Evolutionary conservation across 2,888 invertebrate genomes (phyloP), one percentile per base, ranked within the genome.

Genomic region (Euproctis similis): DNA sequence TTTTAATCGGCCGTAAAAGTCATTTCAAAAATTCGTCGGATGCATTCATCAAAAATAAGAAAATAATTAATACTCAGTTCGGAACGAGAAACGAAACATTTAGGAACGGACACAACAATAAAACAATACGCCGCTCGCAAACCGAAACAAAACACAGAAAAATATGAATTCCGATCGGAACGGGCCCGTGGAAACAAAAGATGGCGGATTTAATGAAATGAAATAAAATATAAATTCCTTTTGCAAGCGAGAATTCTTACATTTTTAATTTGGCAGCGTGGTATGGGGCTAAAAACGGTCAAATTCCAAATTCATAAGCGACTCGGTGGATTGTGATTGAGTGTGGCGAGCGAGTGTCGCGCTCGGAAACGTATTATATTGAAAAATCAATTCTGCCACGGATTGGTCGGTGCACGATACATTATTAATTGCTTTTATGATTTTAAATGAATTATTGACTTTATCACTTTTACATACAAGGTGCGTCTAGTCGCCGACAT

Each of bases 121-220:
- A 81, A 81, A 81, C 80, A 78, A 81, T 75, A 72, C 73, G 51
- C 49, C 60, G 66, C 67, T 62, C 69, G 69, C 70, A 69, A 74
- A 69, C 68, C 75, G 73, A 76, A 80, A 82, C 81, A 80, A 77
- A 82, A 84, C 80, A 75, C 80, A 84, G 82, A 81, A 84, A 84
- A 84, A 84, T 84, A 84, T 84, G 82, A 82, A 84, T 82, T 80
- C 82, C 82, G 61, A 80, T 82, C 75, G 75, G 60, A 68, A 68
- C 70, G 65, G 68, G 50, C 70, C 69, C 69, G 61, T 66, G 75
- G 76, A 76, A 80, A 81, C 81, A 84, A 81, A 84, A 81, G 81
- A 84, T 84, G 77, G 80, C 65, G 81, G 81, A 80, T 81, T 82
- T 80, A 81, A 80, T 80, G 77, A 78, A 84, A 84, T 81, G 75